Base-by-base conservation (phyloP, 1,140 invertebrate genomes). In the Archegozetes longisetosus region DNA sequence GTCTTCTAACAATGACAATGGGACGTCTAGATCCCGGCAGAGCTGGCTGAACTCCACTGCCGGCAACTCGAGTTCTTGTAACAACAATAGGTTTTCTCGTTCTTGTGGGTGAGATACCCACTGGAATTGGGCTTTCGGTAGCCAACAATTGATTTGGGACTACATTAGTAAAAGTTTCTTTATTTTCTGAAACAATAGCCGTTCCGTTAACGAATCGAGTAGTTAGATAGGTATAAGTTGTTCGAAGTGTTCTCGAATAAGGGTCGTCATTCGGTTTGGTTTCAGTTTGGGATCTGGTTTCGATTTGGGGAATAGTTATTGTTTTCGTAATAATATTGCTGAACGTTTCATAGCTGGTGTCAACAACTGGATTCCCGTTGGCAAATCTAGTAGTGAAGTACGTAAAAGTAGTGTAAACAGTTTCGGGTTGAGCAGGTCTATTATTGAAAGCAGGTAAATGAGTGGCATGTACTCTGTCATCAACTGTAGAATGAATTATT, bases 381-480 rank as follows among this genome's bases (percentile, higher is more conserved):
- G 84, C 86, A 59, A 85, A 87, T n/a, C 84, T 75, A 12, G 87
- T 90, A 0, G 87, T 91, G 85, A 86, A 89, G 70, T 89, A 91
- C 0, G 86, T 91, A 66, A 84, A 88, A 1, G 87, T 91, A 0
- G 86, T 89, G 64, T 86, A 91, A 68, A 87, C 88, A 0, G 86
- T 90, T 9, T 40, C 32, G 17, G 32, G 6, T 9, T 6, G 6
- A 17, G 6, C 6, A 40, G 6, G 6, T 40, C 32, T 40, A 40
- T 40, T 9, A 9, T 6, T 6, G 17, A 40, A 17, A 6, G 32
- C 32, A n/a, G n/a, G n/a, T n/a, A n/a, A n/a, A 9, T 40, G 6
- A 17, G 32, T 40, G 17, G 32, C 32, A 40, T 9, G 17, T 9
- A 40, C 17, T 40, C 32, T 40, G 17, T 40, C 32, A 40, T 40